A percentile compares a stretch with the other conserved stretches of the same genome.
These are phyloP conservation scores for Polypedilum pembai DNA, from an alignment of 1,140 invertebrate genomes.

Conservation along the genomic window DNA sequence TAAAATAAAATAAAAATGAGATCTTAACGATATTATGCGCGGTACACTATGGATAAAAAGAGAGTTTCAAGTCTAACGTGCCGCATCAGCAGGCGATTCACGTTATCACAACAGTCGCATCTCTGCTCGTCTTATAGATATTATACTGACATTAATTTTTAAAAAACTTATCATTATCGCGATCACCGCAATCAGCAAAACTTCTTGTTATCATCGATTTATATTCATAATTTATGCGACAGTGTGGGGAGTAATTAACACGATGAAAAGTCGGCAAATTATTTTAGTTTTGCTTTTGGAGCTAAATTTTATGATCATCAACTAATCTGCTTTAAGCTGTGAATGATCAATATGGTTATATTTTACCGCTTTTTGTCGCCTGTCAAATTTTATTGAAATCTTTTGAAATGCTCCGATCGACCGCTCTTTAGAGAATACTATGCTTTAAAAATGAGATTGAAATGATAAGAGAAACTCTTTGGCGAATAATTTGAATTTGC, in stretches of 20 bases:
- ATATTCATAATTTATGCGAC: slow-evolving; percentile 24
- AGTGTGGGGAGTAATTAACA: neutral
- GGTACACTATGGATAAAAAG: too few relatives aligned
- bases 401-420: too few relatives aligned
- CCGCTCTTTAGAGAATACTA: too few relatives aligned
- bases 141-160: slow-evolving; percentile 1
- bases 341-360: slow-evolving; percentile 18
- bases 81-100: slow-evolving; percentile 6
- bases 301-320: neutral
- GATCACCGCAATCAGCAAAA: neutral
- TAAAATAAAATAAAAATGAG: neutral
- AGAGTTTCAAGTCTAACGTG: neutral
- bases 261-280: slow-evolving; percentile 8
- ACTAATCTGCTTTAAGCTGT: slow-evolving; percentile 17
- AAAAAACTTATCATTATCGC: slow-evolving; percentile 8
- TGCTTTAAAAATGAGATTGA: too few relatives aligned
- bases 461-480: too few relatives aligned
- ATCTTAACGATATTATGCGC: neutral
- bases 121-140: neutral
- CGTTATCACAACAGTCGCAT: slow-evolving; percentile 22
- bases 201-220: slow-evolving; percentile 8
- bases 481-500: too few relatives aligned
- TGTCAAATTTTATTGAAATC: neutral
- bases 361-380: slow-evolving; percentile 16
- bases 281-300: neutral